Conservation (phyloP, 1,140 invertebrate species). For the Hycleus cichorii region DNA sequence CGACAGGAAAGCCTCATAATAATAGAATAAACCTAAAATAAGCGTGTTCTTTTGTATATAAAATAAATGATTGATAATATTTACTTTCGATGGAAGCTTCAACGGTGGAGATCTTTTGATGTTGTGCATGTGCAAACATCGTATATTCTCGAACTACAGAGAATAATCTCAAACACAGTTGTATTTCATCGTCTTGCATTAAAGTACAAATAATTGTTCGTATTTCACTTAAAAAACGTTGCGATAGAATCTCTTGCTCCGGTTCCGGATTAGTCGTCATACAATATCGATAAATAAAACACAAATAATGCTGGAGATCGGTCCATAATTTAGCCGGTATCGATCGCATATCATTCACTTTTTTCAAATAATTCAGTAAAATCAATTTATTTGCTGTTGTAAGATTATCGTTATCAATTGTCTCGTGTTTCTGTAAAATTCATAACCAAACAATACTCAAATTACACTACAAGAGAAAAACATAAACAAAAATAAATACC, state of each 20-base stretch:
- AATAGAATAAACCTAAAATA: slow-evolving; percentile 29
- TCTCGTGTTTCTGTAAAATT: neutral
- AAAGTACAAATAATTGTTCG: slow-evolving; percentile 21
- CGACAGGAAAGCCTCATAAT: slow-evolving; percentile 30
- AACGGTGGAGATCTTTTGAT: slow-evolving; percentile 3
- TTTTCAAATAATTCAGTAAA: slow-evolving; percentile 30
- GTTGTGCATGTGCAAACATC: slow-evolving; percentile 28
- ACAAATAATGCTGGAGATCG: slow-evolving; percentile 33
- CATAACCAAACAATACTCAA: neutral
- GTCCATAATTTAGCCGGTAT: slow-evolving; percentile 27
- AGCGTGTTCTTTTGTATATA: too few species aligned
- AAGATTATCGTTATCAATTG: neutral
- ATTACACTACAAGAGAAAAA: neutral
- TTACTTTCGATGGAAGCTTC: slow-evolving; percentile 8
- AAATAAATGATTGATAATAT: too few species aligned
- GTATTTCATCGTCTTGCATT: slow-evolving; percentile 26
- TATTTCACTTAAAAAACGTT: slow-evolving; percentile 21
- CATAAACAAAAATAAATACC: too few species aligned
- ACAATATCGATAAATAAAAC: slow-evolving; percentile 35
- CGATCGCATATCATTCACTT: slow-evolving; percentile 29
- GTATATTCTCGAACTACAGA: slow-evolving; percentile 28
- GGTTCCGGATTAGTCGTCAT: slow-evolving; percentile 24
- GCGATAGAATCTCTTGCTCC: slow-evolving; percentile 20
- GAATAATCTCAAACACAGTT: slow-evolving; percentile 29
- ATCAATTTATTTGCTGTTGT: slow-evolving; percentile 18